Conservation (phyloP, 2,113 vertebrate genomes). For the Gulo gulo region DNA sequence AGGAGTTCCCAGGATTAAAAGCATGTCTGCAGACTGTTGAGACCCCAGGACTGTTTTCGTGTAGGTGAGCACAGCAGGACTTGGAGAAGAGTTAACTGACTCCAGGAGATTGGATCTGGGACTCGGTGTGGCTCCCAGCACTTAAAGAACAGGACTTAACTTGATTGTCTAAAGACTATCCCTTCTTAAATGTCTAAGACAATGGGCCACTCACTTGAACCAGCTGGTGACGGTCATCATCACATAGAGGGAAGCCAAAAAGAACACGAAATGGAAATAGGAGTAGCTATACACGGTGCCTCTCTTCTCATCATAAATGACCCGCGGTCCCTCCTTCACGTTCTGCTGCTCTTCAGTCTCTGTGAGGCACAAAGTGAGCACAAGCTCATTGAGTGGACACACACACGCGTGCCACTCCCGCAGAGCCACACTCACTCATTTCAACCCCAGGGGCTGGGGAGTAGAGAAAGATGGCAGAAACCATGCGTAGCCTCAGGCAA, state of each 20-base stretch:
- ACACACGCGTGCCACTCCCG: fast-evolving
- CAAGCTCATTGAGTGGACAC: neutral
- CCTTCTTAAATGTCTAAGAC: neutral
- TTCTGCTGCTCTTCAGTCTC: constrained; percentile 84
- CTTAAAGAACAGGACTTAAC: neutral
- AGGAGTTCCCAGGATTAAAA: neutral
- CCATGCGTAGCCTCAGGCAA: neutral
- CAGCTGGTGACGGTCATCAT: constrained; percentile 99
- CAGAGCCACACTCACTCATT: neutral
- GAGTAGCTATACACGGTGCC: constrained; percentile 93
- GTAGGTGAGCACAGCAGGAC: neutral
- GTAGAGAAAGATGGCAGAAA: neutral
- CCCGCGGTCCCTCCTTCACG: constrained; percentile 86
- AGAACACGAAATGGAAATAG: constrained; percentile 96
- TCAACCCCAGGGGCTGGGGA: neutral
- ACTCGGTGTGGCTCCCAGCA: neutral
- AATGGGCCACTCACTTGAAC: constrained; percentile 92
- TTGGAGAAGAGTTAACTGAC: neutral
- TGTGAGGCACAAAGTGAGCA: constrained; percentile 5
- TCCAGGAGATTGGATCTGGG: neutral
- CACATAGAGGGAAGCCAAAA: constrained; percentile 95
- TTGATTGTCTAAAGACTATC: neutral
- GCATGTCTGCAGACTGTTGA: neutral
- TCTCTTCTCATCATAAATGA: constrained; percentile 92
- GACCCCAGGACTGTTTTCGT: neutral